Percentiles rank a stretch among this genome's conserved stretches.
phyloP scores from a whole-genome alignment of 2,797 vertebrate species.

The Antrozous pallidus region DNA sequence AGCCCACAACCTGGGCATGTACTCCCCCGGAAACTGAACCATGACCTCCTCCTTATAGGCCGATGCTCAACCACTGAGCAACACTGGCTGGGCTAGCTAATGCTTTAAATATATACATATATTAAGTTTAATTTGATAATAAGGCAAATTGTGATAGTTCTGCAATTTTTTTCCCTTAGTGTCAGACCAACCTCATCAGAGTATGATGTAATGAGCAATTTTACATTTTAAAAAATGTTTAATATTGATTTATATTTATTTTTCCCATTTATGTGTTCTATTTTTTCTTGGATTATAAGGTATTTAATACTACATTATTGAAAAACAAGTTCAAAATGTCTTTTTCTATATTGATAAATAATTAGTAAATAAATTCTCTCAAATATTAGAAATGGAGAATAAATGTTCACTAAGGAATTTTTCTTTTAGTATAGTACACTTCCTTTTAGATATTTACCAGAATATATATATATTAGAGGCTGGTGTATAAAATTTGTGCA shows the following conservation, averaged over 20 bases:
- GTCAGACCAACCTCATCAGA: background rate
- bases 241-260: slow-evolving; percentile 31
- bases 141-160: slow-evolving; percentile 33
- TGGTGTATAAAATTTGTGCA: too few species aligned
- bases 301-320: background rate
- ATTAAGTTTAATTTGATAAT: slow-evolving; percentile 19
- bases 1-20: too few species aligned
- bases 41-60: too few species aligned
- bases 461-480: background rate
- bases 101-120: background rate
- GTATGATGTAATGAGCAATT: slow-evolving; percentile 4
- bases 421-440: background rate
- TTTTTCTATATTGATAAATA: slow-evolving; percentile 20
- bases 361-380: slow-evolving; percentile 18
- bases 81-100: background rate
- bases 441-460: slow-evolving; percentile 19
- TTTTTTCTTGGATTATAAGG: slow-evolving; percentile 32
- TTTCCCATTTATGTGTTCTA: background rate
- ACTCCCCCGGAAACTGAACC: too few species aligned
- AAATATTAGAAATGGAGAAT: slow-evolving; percentile 13
- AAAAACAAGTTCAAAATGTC: slow-evolving; percentile 28
- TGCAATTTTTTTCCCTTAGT: background rate
- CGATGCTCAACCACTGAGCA: too few species aligned
- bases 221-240: slow-evolving; percentile 23
- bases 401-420: background rate